Conservation (phyloP, 2,113 vertebrate species). For the Scartelaos histophorus region DNA sequence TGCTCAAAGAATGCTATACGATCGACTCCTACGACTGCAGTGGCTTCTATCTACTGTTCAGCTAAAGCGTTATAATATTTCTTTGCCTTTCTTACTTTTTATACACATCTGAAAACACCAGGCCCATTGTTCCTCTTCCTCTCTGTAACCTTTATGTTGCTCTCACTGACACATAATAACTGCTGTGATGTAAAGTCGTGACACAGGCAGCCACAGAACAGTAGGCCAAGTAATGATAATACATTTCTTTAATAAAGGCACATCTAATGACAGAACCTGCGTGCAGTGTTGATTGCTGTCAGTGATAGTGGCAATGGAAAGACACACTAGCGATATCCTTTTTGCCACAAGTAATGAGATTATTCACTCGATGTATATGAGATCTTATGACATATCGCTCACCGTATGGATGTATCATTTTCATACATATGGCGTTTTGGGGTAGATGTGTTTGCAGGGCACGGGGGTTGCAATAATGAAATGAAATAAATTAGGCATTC, state of each 20-base stretch:
- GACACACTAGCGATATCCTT: conserved; percentile 49
- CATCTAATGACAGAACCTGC: conserved; percentile 65
- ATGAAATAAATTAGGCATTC: conserved; percentile 66
- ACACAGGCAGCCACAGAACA: conserved; percentile 30
- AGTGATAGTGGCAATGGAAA: conserved; percentile 53
- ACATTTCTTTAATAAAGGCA: conserved; percentile 66
- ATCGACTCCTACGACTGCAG: no score
- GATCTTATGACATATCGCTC: conserved; percentile 69
- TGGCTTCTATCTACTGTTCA: neutral
- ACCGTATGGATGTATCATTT: conserved; percentile 58
- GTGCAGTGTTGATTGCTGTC: conserved; percentile 56
- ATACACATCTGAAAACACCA: neutral
- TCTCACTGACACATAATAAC: conserved; percentile 18
- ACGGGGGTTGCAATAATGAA: conserved; percentile 44
- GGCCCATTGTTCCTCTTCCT: neutral
- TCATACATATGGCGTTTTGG: conserved; percentile 63
- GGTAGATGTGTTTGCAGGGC: conserved; percentile 19
- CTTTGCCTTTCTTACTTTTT: neutral
- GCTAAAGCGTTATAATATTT: neutral
- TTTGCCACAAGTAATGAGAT: conserved; percentile 71
- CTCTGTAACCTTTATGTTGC: conserved; percentile 8
- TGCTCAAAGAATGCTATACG: no score
- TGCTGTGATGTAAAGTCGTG: conserved; percentile 16
- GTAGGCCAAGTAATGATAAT: conserved; percentile 45
- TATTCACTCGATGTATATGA: conserved; percentile 60